phyloP scores from a whole-genome alignment of 2,797 vertebrate genomes.

The Urosaurus nigricauda region DNA sequence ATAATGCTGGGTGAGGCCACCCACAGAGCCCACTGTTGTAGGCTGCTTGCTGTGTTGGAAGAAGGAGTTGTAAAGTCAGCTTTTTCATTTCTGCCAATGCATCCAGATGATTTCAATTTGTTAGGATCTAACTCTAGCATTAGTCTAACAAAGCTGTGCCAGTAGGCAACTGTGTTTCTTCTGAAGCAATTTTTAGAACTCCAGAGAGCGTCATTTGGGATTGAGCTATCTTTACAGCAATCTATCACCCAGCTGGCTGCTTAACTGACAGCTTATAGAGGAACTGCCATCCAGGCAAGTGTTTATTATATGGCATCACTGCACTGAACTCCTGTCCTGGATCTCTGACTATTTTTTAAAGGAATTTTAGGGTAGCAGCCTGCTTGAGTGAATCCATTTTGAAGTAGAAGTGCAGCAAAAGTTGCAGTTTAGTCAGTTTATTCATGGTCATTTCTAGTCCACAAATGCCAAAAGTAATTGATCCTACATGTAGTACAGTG shows the following conservation, averaged over 20 bases:
- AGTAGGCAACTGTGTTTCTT: conserved; percentile 65
- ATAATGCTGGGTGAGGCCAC: conserved; percentile 69
- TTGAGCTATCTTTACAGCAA: conserved; percentile 52
- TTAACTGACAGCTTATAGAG: conserved; percentile 46
- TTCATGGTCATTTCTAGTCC: conserved; percentile 49
- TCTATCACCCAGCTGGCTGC: conserved; percentile 36
- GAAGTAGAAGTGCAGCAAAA: conserved; percentile 47
- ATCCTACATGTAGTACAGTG: conserved; percentile 7
- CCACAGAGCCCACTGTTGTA: conserved; percentile 76
- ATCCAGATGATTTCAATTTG: conserved; percentile 81
- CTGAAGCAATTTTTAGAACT: conserved; percentile 56
- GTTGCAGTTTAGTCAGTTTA: conserved; percentile 34
- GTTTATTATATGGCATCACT: conserved; percentile 59
- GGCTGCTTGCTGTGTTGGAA: conserved; percentile 74
- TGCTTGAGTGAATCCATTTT: conserved; percentile 49
- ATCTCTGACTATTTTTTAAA: conserved; percentile 33
- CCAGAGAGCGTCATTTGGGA: conserved; percentile 38
- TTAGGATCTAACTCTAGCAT: conserved; percentile 72
- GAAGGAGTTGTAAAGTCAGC: conserved; percentile 67
- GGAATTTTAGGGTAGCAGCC: conserved; percentile 41
- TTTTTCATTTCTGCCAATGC: conserved; percentile 68
- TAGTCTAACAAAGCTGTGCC: conserved; percentile 68
- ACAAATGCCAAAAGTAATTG: conserved; percentile 21
- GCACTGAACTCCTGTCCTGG: conserved; percentile 59
- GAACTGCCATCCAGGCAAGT: conserved; percentile 50